A percentile compares a stretch with the other conserved stretches of the same genome.
Evolutionary conservation across 1,140 invertebrate genomes (phyloP).

Genomic region (Oncopodura yosiiana): DNA sequence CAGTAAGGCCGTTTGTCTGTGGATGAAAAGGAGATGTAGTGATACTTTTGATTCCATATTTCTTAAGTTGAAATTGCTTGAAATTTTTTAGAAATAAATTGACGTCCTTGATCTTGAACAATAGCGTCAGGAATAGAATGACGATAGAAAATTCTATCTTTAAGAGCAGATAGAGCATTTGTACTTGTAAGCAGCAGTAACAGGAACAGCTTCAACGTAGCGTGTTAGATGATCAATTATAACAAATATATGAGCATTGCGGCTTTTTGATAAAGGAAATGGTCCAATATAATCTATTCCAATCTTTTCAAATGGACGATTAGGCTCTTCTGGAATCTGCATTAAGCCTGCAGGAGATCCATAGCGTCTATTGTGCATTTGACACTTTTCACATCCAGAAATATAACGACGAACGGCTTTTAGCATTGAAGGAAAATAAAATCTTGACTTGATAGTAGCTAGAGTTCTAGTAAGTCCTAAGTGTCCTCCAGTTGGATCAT

Average conservation of each 20-base stretch:
- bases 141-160: conserved; percentile 3
- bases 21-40: not conserved
- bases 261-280: not conserved
- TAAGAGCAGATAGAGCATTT: not conserved
- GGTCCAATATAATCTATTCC: conserved; percentile 19
- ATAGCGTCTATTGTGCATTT: conserved; percentile 4
- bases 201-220: not conserved
- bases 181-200: not conserved
- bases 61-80: conserved; percentile 31
- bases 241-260: conserved; percentile 17
- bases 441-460: not conserved
- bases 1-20: conserved; percentile 2
- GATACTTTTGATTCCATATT: conserved; percentile 30
- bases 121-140: conserved; percentile 35
- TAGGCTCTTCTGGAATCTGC: not conserved
- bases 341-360: not conserved
- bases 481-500: not conserved
- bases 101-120: conserved; percentile 37
- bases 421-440: conserved; percentile 12
- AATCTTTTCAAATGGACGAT: conserved; percentile 2
- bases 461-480: conserved; percentile 10
- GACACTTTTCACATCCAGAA: conserved; percentile 9
- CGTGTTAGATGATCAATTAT: conserved; percentile 17
- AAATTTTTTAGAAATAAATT: conserved; percentile 37
- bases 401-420: conserved; percentile 1